Percentiles rank a stretch among this genome's conserved stretches.
Conservation (phyloP, 2,888 invertebrate species). For the Patella depressa region DNA sequence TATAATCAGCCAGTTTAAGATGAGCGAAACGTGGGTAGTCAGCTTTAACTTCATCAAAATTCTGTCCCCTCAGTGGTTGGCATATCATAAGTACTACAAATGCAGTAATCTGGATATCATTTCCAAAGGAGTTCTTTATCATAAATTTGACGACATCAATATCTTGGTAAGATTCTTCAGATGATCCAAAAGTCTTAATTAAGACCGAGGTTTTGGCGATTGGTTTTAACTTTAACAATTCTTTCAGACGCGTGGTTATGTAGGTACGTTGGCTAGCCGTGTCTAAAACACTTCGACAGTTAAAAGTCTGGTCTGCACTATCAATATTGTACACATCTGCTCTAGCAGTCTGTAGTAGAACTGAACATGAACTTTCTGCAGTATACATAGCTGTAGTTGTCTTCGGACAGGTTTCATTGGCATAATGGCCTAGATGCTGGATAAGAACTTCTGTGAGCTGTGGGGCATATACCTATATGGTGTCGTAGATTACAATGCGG, state of each 20-base stretch:
- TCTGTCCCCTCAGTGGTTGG: background rate
- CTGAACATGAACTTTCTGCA: too few species aligned
- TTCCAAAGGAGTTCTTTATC: background rate
- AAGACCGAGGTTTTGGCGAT: background rate
- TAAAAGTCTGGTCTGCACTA: background rate
- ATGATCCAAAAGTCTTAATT: background rate
- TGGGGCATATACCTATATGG: background rate
- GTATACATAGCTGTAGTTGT: too few species aligned
- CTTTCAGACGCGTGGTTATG: background rate
- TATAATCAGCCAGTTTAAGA: background rate
- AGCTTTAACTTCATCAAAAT: background rate
- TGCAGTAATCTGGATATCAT: background rate
- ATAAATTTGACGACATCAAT: constrained; percentile 3
- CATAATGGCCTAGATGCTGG: background rate
- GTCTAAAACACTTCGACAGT: background rate
- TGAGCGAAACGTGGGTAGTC: background rate
- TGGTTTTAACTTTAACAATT: background rate
- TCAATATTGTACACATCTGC: background rate
- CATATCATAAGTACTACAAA: background rate
- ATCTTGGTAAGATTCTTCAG: background rate
- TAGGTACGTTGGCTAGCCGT: background rate
- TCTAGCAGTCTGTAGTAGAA: too few species aligned
- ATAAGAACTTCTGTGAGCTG: background rate
- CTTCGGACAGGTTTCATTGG: too few species aligned
- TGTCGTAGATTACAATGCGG: background rate